Conservation (phyloP, 2,113 vertebrate genomes). For the Oenanthe oenanthe region DNA sequence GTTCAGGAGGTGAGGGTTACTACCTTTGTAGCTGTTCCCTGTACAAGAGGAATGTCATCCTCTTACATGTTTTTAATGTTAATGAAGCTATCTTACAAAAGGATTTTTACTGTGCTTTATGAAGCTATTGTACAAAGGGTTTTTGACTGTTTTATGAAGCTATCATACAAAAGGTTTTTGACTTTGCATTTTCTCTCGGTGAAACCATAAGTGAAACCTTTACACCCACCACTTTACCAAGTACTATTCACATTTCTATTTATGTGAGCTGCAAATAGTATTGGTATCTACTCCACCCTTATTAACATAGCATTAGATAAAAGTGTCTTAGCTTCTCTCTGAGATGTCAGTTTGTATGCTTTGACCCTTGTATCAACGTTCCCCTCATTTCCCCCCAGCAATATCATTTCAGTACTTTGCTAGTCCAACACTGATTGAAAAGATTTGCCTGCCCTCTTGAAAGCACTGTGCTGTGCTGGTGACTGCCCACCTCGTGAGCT, state of each 20-base stretch:
- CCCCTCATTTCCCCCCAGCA: background rate
- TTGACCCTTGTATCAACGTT: background rate
- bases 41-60: background rate
- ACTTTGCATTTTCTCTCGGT: background rate
- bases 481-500: background rate
- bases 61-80: conserved; percentile 42
- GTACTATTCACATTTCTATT: background rate
- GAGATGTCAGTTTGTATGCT: background rate
- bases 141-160: conserved; percentile 28
- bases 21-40: conserved; percentile 36
- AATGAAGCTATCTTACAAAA: conserved; percentile 39
- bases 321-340: background rate
- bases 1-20: conserved; percentile 28
- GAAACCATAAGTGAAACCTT: background rate
- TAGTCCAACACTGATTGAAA: background rate
- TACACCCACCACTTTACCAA: background rate
- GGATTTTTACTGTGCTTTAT: conserved; percentile 9
- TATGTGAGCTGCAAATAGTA: background rate
- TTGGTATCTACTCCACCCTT: background rate
- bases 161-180: background rate
- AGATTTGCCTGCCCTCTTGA: background rate
- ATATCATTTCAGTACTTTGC: background rate
- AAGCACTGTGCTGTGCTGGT: background rate
- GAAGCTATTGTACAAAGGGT: background rate
- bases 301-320: background rate